Percentiles rank a stretch among this genome's conserved stretches.
Evolutionary conservation across 2,797 vertebrate genomes (phyloP).

Genomic region (Brachymystax lenok): DNA sequence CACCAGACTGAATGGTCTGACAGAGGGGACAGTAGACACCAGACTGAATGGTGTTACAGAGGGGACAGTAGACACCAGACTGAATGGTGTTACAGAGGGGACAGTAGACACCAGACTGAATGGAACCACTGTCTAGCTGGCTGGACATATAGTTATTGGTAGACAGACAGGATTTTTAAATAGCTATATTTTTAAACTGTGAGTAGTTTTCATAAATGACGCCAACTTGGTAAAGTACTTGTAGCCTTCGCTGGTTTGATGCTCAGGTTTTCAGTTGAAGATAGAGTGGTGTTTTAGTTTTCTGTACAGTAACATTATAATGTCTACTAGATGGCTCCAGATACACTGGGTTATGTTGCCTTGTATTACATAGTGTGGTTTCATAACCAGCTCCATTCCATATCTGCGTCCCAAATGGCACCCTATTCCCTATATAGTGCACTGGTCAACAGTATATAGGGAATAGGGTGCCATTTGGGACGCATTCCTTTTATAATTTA

Average conservation of each 20-base stretch:
- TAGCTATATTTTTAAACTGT: slow-evolving; percentile 50
- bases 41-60: too few species aligned
- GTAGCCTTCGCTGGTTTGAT: slow-evolving; percentile 51
- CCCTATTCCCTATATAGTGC: background rate
- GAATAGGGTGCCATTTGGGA: background rate
- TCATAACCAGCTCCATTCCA: slow-evolving; percentile 19
- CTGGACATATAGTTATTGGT: slow-evolving; percentile 66
- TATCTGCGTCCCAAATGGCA: background rate
- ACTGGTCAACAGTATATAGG: background rate
- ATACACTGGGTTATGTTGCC: slow-evolving; percentile 36
- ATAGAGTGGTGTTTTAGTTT: slow-evolving; percentile 10
- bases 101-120: slow-evolving; percentile 16
- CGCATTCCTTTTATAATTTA: background rate
- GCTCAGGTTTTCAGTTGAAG: slow-evolving; percentile 70
- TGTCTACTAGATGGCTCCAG: slow-evolving; percentile 64
- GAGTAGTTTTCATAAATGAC: slow-evolving; percentile 40
- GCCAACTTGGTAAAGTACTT: slow-evolving; percentile 20
- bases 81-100: slow-evolving; percentile 2
- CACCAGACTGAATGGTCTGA: slow-evolving; percentile 5
- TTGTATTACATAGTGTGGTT: slow-evolving; percentile 36
- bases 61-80: background rate
- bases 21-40: background rate
- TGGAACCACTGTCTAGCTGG: slow-evolving; percentile 73
- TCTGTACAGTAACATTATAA: slow-evolving; percentile 6
- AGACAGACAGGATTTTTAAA: slow-evolving; percentile 36